Conservation (phyloP, 2,888 invertebrate genomes). For the Spicauda simplicius region DNA sequence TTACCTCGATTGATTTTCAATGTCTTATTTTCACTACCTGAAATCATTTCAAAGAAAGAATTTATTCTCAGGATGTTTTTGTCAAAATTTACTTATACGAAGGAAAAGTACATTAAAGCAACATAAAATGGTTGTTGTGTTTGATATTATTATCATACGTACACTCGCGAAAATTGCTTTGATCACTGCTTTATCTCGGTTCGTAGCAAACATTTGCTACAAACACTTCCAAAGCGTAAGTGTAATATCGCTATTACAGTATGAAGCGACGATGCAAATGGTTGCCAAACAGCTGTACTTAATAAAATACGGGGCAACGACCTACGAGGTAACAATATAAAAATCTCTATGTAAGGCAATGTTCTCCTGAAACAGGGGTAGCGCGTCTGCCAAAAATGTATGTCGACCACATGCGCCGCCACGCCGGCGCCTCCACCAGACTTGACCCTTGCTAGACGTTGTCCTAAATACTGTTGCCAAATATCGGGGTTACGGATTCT, state of each 20-base stretch:
- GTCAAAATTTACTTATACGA: too few relatives aligned
- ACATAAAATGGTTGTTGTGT: too few relatives aligned
- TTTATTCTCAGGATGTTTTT: too few relatives aligned
- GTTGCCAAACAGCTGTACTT: background rate
- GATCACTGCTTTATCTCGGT: background rate
- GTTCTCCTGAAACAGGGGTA: background rate
- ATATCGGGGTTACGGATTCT: constrained; percentile 31
- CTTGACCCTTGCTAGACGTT: constrained; percentile 50
- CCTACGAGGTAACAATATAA: background rate
- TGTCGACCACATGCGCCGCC: background rate
- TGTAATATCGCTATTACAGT: too few relatives aligned
- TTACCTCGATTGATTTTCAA: too few relatives aligned
- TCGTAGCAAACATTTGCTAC: too few relatives aligned
- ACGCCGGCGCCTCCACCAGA: constrained; percentile 6
- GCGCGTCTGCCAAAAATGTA: constrained; percentile 8
- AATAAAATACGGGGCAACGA: background rate
- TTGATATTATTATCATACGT: too few relatives aligned
- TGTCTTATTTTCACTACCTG: too few relatives aligned
- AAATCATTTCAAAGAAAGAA: too few relatives aligned
- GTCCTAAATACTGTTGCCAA: constrained; percentile 61
- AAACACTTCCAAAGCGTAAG: too few relatives aligned
- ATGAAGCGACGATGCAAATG: background rate
- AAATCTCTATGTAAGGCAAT: background rate
- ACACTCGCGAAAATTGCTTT: background rate
- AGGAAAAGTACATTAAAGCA: too few relatives aligned